A percentile compares a stretch with the other conserved stretches of the same genome.
Evolutionary conservation across 2,888 invertebrate species (phyloP).

Genomic region (Oxycera nigricornis): DNA sequence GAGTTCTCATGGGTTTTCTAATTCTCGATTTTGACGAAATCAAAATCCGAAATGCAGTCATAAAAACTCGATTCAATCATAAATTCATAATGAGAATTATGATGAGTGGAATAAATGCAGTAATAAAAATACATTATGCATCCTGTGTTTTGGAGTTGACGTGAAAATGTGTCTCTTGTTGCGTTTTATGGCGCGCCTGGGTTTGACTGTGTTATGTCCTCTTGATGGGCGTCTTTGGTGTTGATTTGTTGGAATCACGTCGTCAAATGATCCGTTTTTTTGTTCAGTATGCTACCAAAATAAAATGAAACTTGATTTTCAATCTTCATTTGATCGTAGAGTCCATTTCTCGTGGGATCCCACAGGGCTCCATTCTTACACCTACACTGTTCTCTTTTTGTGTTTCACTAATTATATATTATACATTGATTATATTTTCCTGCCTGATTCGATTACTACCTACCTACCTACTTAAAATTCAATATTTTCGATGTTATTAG

Average conservation of each 20-base stretch:
- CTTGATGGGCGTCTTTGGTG: too few species aligned
- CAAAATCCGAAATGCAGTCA: background rate
- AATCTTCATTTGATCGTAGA: too few species aligned
- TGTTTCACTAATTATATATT: background rate
- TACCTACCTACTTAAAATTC: background rate
- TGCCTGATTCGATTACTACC: too few species aligned
- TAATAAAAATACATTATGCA: background rate
- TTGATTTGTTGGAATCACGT: too few species aligned
- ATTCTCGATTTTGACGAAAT: too few species aligned
- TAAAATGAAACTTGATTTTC: too few species aligned
- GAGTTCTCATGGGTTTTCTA: too few species aligned
- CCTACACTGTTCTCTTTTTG: background rate
- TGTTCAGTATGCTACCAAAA: too few species aligned
- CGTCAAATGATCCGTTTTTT: too few species aligned
- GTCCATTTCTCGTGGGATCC: background rate
- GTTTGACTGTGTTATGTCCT: too few species aligned
- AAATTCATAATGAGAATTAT: constrained; percentile 18
- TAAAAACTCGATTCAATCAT: background rate
- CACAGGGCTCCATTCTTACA: background rate
- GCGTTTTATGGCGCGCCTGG: too few species aligned
- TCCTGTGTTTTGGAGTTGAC: background rate
- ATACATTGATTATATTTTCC: background rate
- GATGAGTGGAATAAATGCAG: background rate
- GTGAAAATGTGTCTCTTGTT: background rate
- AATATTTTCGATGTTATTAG: background rate